Conservation (phyloP, 2,113 vertebrate genomes). For the Pungitius pungitius region DNA sequence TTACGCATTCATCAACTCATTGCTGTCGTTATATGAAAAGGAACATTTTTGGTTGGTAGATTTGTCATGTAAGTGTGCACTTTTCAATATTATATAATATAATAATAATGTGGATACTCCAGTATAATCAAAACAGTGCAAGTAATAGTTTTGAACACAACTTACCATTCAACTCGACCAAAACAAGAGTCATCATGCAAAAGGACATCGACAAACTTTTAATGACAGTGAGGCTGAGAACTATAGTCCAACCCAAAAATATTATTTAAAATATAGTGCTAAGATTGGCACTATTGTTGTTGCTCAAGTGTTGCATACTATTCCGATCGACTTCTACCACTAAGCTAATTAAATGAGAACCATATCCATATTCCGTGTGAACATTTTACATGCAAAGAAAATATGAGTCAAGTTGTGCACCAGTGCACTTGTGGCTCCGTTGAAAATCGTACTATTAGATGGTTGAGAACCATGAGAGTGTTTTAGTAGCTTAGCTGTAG, state of each 20-base stretch:
- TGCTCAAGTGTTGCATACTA: constrained; percentile 33
- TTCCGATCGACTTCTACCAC: constrained; percentile 16
- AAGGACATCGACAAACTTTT: constrained; percentile 6
- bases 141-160: constrained; percentile 15
- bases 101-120: not conserved
- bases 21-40: not conserved
- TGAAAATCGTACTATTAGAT: constrained; percentile 50
- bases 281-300: constrained; percentile 25
- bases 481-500: constrained; percentile 24
- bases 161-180: constrained; percentile 6
- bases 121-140: constrained; percentile 8
- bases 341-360: constrained; percentile 62
- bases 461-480: constrained; percentile 11
- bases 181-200: not conserved
- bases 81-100: not conserved
- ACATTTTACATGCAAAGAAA: constrained; percentile 44
- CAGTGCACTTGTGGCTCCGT: constrained; percentile 24
- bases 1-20: not conserved
- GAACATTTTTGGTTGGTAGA: constrained; percentile 1
- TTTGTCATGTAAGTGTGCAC: not conserved
- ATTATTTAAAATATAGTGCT: constrained; percentile 34
- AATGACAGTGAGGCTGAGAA: constrained; percentile 51
- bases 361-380: constrained; percentile 46
- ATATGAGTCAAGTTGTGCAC: constrained; percentile 26
- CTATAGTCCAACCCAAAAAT: constrained; percentile 37